Evolutionary conservation across 1,140 invertebrate genomes (phyloP).

Genomic region (Agraylea sexmaculata): DNA sequence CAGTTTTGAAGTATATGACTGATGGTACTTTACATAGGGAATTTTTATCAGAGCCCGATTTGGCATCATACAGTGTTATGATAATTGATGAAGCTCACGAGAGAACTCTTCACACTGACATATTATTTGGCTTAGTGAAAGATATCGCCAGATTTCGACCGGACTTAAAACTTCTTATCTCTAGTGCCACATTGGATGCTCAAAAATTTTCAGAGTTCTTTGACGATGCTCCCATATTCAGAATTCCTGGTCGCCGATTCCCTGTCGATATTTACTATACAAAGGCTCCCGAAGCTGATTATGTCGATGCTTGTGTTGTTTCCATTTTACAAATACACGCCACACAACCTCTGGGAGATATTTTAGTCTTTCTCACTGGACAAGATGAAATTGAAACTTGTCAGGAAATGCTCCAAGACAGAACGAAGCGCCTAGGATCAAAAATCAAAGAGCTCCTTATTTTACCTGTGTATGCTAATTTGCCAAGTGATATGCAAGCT

Average conservation of each 20-base stretch:
- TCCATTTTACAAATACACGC: constrained; percentile 97
- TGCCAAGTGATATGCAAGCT: constrained; percentile 97
- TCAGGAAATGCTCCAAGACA: constrained; percentile 84
- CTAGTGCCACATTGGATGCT: constrained; percentile 95
- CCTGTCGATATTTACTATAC: constrained; percentile 98
- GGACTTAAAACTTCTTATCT: constrained; percentile 93
- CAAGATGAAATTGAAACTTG: constrained; percentile 95
- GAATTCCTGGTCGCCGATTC: constrained; percentile 82
- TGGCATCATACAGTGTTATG: constrained; percentile 91
- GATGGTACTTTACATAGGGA: constrained; percentile 97
- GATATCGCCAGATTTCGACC: constrained; percentile 91
- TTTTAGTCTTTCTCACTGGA: constrained; percentile 94
- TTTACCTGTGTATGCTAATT: constrained; percentile 94
- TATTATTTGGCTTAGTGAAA: constrained; percentile 96
- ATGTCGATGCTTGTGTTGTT: constrained; percentile 93
- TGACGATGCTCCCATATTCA: constrained; percentile 95
- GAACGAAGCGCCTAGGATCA: constrained; percentile 78
- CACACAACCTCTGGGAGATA: constrained; percentile 88
- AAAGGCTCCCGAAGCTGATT: constrained; percentile 97
- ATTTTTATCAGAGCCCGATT: constrained; percentile 93
- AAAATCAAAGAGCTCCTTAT: constrained; percentile 90
- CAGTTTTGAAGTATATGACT: constrained; percentile 99
- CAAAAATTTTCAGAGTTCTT: constrained; percentile 98
- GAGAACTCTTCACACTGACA: constrained; percentile 94
- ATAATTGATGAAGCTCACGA: constrained; percentile 99